Evolutionary conservation across 2,888 invertebrate genomes (phyloP).

Genomic region (Cancer borealis): DNA sequence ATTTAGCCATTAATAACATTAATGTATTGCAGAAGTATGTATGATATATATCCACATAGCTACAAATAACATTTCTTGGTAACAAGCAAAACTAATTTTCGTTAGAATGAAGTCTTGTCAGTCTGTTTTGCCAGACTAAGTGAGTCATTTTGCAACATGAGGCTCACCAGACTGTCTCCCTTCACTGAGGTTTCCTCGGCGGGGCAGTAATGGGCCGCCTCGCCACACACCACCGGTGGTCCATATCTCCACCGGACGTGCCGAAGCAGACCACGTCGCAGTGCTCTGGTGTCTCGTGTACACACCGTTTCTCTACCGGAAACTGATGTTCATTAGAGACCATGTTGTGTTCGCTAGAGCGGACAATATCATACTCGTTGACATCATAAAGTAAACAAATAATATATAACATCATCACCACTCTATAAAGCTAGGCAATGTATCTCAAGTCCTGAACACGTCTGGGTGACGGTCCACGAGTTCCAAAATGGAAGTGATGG

Average conservation of each 20-base stretch:
- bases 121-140: background rate
- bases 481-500: background rate
- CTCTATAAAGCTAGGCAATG: background rate
- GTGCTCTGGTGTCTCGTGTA: background rate
- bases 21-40: background rate
- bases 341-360: background rate
- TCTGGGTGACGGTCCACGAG: background rate
- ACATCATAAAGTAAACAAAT: constrained; percentile 4
- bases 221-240: constrained; percentile 6
- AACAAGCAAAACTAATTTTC: background rate
- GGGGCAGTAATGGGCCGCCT: background rate
- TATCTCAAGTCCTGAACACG: background rate
- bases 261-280: background rate
- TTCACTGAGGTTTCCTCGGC: background rate
- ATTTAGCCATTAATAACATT: background rate
- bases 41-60: background rate
- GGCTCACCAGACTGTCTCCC: background rate
- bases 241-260: constrained; percentile 22
- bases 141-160: background rate
- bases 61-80: background rate
- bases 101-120: background rate
- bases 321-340: constrained; percentile 2
- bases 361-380: background rate
- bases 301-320: background rate
- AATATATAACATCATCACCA: constrained; percentile 10